These are phyloP conservation scores for Trididemnum clinides DNA, from an alignment of 23 tunicate genomes.

Conservation along the genomic window DNA sequence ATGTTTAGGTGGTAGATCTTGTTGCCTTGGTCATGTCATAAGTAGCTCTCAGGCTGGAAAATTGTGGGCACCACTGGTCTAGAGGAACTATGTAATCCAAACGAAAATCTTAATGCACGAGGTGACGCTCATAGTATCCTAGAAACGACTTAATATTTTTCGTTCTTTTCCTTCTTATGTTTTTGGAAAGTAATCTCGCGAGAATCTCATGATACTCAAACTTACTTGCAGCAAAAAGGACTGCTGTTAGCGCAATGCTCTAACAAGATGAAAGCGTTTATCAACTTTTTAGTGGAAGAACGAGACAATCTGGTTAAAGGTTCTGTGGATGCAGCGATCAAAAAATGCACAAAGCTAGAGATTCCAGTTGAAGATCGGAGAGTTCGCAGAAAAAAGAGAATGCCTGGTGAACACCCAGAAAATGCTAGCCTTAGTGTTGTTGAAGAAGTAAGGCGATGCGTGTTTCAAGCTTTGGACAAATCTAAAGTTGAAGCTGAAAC, in stretches of 20 bases:
- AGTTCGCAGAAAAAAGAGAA: too few relatives aligned
- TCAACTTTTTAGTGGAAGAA: conserved; percentile 61
- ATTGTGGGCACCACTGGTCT: too few relatives aligned
- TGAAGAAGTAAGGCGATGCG: conserved; percentile 55
- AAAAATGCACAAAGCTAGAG: conserved; percentile 53
- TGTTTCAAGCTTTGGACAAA: conserved; percentile 56
- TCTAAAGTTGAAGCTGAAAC: conserved; percentile 53
- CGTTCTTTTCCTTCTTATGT: conserved; percentile 61
- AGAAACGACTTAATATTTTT: conserved; percentile 50
- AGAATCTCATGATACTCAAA: conserved; percentile 53
- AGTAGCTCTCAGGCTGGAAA: too few relatives aligned
- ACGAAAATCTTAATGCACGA: conserved; percentile 59
- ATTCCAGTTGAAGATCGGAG: too few relatives aligned
- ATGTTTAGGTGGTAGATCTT: too few relatives aligned
- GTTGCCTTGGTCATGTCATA: too few relatives aligned
- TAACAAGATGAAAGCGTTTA: conserved; percentile 60
- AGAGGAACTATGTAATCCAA: conserved; percentile 53
- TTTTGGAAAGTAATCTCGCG: conserved; percentile 62
- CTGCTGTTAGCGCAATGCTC: conserved; percentile 59
- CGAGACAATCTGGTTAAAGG: conserved; percentile 52
- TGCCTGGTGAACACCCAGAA: too few relatives aligned
- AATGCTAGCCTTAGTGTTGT: conserved; percentile 51
- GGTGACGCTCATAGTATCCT: conserved; percentile 59
- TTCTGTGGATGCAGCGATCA: conserved; percentile 53
- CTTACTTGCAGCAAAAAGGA: conserved; percentile 63